Conservation (phyloP, 2,888 invertebrate genomes). For the Stenodera caucasica region DNA sequence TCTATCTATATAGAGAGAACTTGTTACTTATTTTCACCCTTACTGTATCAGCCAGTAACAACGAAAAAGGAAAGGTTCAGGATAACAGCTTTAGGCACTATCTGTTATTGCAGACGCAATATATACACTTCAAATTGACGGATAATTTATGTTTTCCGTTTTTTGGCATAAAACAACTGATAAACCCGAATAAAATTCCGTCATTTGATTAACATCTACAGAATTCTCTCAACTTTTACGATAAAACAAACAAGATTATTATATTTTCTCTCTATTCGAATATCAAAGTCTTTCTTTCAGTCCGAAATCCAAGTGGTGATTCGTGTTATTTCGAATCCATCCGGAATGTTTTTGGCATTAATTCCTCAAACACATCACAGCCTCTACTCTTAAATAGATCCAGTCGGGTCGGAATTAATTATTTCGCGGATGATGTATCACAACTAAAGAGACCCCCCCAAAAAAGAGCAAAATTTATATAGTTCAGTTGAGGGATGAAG, state of each 20-base stretch:
- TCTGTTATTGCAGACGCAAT: conserved; percentile 9
- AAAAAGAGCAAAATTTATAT: too few species aligned
- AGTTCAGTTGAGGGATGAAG: conserved; percentile 6
- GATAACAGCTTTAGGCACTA: background rate
- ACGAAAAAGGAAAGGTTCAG: background rate
- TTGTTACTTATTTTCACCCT: background rate
- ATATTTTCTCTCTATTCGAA: too few species aligned
- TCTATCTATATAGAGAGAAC: background rate
- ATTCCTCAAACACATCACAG: background rate
- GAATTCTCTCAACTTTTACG: too few species aligned
- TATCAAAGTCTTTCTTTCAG: background rate
- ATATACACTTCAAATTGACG: background rate
- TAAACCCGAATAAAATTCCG: background rate
- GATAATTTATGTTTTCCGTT: conserved; percentile 19
- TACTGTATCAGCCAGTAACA: too few species aligned
- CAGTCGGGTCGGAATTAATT: background rate
- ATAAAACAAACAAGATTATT: too few species aligned
- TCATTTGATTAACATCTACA: too few species aligned
- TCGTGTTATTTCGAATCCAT: background rate
- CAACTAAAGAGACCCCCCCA: too few species aligned
- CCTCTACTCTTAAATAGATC: background rate
- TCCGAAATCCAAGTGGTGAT: too few species aligned
- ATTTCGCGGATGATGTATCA: conserved; percentile 6
- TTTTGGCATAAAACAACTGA: conserved; percentile 11
- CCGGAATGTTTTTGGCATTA: background rate